Evolutionary conservation across 2,888 invertebrate species (phyloP), one percentile per base, ranked within the genome.

Genomic region (Sphecodes monilicornis): DNA sequence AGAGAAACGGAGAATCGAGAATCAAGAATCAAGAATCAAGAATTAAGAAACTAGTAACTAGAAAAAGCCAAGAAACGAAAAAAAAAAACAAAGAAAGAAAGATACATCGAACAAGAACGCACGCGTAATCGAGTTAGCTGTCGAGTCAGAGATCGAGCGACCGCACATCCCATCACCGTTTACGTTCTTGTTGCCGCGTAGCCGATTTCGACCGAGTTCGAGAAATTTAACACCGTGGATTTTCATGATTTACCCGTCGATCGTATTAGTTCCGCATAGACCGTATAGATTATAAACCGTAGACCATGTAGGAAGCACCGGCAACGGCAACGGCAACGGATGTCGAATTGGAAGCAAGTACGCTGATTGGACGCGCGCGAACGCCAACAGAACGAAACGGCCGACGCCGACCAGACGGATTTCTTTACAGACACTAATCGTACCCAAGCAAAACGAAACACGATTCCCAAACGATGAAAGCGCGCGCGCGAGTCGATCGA

Each of bases 111-210:
- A 60, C 29, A 60, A 29, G 16, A 60, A 60, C 60, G 60, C 18
- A 60, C 60, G 60, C 54, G 54, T 85, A 70, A 82, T 81, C 85
- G 68, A 81, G 86, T 85, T 86, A 60, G 54, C 84, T 68, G 80
- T 81, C 85, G 68, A 81, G 86, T 85, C 86, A 60, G 3, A 82
- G 84, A 86, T 64, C 81, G 85, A 88, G 91, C 87, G 86, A 82
- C 89, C 89, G 89, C 88, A 90, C 89, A 91, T 90, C 89, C 87
- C 78, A 80, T 80, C 86, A 88, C 91, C 76, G 81, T 83, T 29
- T 60, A 60, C 60, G 29, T 60, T 60, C 60, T 60, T 60, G 60
- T 60, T 29, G 60, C 60, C 60, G 60, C 60, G 60, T 60, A 60
- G 60, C 60, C 32, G 29, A 60, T 60, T 60, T 60, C 29, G 60